Conservation (phyloP, 2,113 vertebrate species). For the Microcebus murinus region DNA sequence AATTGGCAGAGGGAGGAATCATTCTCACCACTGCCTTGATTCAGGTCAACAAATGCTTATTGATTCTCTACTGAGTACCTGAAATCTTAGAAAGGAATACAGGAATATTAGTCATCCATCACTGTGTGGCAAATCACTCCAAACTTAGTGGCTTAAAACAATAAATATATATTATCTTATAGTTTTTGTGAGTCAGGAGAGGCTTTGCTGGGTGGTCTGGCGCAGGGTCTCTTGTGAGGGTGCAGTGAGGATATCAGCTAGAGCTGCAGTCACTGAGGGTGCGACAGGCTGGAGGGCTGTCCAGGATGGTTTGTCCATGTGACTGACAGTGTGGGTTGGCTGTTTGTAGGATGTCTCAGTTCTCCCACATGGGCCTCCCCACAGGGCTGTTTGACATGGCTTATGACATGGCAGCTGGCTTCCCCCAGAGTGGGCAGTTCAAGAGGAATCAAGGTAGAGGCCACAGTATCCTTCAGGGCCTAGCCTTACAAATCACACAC, state of each 20-base stretch:
- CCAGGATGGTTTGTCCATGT: not conserved
- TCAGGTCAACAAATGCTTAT: not conserved
- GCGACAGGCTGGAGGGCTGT: not conserved
- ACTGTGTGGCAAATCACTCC: not conserved
- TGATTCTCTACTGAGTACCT: not conserved
- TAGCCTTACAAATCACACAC: not conserved
- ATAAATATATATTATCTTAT: not conserved
- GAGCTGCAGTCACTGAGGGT: not conserved
- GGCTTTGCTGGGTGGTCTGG: not conserved
- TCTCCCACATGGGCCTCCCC: not conserved
- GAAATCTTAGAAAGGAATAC: not conserved
- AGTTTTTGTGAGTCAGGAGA: not conserved
- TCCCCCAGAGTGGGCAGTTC: not conserved
- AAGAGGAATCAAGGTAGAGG: not conserved
- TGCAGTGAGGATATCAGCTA: not conserved
- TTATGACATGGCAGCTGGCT: not conserved
- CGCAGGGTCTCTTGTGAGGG: not conserved
- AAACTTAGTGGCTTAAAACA: not conserved
- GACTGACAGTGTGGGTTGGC: not conserved
- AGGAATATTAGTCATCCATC: not conserved
- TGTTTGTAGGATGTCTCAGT: not conserved
- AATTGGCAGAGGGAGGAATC: not conserved
- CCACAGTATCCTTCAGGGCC: not conserved
- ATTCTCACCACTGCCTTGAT: not conserved
- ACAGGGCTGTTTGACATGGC: not conserved